These are phyloP conservation scores for Meloidogyne chitwoodi DNA, from an alignment of 1,140 invertebrate genomes.

Conservation along the genomic window DNA sequence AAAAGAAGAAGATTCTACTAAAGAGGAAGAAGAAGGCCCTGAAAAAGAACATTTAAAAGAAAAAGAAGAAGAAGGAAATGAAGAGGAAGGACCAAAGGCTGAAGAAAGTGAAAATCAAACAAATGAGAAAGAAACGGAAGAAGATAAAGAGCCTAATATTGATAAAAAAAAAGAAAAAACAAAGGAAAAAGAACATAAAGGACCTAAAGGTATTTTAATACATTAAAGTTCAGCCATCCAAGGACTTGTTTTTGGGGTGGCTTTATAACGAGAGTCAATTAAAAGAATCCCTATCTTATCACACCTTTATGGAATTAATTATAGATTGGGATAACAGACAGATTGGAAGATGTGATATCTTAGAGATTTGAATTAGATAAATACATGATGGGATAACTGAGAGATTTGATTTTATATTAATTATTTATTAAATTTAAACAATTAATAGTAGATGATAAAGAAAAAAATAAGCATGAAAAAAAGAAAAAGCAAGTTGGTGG, in stretches of 20 bases:
- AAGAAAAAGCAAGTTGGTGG: background rate
- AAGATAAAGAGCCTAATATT: background rate
- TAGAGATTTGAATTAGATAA: too few species aligned
- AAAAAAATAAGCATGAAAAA: background rate
- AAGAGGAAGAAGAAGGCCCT: background rate
- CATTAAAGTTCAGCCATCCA: too few species aligned
- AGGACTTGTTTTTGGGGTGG: too few species aligned
- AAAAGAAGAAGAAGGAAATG: background rate
- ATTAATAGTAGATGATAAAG: background rate
- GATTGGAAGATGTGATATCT: too few species aligned
- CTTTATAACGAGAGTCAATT: too few species aligned
- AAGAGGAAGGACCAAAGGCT: background rate
- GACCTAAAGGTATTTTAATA: background rate
- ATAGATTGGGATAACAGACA: too few species aligned
- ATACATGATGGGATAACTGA: too few species aligned
- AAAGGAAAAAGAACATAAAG: background rate
- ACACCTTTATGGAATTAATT: too few species aligned
- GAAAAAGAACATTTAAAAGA: background rate
- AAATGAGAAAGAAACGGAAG: background rate
- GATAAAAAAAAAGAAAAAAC: background rate
- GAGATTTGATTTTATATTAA: too few species aligned
- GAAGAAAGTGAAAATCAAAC: background rate
- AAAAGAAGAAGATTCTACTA: background rate
- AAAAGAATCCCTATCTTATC: too few species aligned
- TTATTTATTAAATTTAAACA: too few species aligned